Conservation (phyloP, 2,888 invertebrate species). For the Catocala fraxini region DNA sequence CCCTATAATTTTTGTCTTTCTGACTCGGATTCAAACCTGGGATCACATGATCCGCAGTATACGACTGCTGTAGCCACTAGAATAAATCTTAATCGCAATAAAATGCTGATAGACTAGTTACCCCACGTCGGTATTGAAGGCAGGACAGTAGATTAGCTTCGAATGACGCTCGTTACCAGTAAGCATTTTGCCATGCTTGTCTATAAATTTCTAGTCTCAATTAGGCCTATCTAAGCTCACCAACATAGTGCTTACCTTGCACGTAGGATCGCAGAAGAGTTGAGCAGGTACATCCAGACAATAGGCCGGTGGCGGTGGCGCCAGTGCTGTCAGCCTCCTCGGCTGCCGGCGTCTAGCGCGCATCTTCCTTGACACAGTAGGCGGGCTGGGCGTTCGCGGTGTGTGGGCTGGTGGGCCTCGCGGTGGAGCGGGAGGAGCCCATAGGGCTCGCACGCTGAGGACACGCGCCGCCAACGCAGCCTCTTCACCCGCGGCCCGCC, state of each 20-base stretch:
- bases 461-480: constrained; percentile 70
- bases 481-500: constrained; percentile 69
- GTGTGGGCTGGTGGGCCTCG: constrained; percentile 33
- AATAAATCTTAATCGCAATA: no score
- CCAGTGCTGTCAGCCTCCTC: constrained; percentile 63
- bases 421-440: constrained; percentile 52
- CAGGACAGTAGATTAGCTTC: no score
- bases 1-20: no score
- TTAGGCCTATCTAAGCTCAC: not conserved
- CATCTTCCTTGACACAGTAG: constrained; percentile 73
- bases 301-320: constrained; percentile 73
- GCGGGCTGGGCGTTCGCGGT: constrained; percentile 65
- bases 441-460: constrained; percentile 67
- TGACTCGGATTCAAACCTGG: no score
- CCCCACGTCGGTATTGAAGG: no score
- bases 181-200: no score
- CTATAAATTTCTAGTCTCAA: no score
- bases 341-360: constrained; percentile 77
- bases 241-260: constrained; percentile 66
- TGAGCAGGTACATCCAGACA: constrained; percentile 75
- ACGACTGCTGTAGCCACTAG: no score
- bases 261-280: constrained; percentile 77
- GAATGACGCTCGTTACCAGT: no score
- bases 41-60: no score
- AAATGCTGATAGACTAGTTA: no score